Evolutionary conservation across 1,140 invertebrate species (phyloP).

Genomic region (Octopus sinensis): DNA sequence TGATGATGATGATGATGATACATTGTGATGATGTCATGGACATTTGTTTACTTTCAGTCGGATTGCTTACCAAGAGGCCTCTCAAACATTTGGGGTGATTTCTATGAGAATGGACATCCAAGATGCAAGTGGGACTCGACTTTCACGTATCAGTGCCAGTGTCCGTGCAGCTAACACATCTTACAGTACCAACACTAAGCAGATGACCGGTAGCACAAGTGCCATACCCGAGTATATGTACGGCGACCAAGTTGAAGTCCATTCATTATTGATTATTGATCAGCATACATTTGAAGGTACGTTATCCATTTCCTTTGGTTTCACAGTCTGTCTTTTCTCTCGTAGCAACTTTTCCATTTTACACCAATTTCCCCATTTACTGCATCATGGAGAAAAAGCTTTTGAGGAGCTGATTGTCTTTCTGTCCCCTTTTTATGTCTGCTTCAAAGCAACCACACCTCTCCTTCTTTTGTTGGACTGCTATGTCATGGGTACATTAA

Average conservation of each 20-base stretch:
- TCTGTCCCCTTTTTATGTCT: too few species aligned
- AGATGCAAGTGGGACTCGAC: slow-evolving; percentile 45
- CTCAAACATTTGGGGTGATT: slow-evolving; percentile 90
- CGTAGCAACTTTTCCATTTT: too few species aligned
- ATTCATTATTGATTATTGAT: slow-evolving; percentile 89
- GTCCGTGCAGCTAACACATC: slow-evolving; percentile 68
- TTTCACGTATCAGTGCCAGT: slow-evolving; percentile 74
- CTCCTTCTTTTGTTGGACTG: too few species aligned
- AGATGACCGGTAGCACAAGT: slow-evolving; percentile 38
- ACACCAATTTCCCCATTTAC: too few species aligned
- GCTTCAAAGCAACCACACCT: too few species aligned
- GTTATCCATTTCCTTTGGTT: not conserved
- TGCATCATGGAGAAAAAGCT: too few species aligned
- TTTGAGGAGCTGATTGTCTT: too few species aligned
- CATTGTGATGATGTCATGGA: too few species aligned
- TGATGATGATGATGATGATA: too few species aligned
- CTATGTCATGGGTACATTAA: too few species aligned
- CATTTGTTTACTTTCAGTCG: slow-evolving; percentile 55
- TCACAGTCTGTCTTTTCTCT: too few species aligned
- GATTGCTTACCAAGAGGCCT: slow-evolving; percentile 91
- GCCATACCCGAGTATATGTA: slow-evolving; percentile 50
- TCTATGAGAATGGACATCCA: slow-evolving; percentile 77
- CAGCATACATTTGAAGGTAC: slow-evolving; percentile 91
- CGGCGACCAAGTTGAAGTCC: slow-evolving; percentile 84
- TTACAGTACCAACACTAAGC: slow-evolving; percentile 53